These are phyloP conservation scores for Potorous gilbertii DNA, from an alignment of 2,797 vertebrate species.

Conservation along the genomic window DNA sequence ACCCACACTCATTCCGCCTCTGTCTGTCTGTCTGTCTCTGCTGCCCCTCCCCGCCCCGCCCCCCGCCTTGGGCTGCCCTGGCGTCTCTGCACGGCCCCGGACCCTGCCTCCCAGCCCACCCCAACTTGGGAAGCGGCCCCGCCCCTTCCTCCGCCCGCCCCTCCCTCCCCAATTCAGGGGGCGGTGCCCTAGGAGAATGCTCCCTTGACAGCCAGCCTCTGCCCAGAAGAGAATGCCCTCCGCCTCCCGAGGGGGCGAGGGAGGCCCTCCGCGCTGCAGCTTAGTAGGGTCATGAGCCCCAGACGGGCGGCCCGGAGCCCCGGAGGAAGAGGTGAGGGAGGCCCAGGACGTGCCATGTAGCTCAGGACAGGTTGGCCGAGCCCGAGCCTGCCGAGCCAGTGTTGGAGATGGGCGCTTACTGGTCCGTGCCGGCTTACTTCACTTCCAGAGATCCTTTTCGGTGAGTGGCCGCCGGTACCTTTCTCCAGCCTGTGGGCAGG, in stretches of 20 bases:
- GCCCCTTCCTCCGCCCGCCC: constrained; percentile 84
- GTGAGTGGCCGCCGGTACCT: constrained; percentile 78
- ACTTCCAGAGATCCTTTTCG: constrained; percentile 85
- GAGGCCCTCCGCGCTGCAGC: not conserved
- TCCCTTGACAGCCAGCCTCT: constrained; percentile 74
- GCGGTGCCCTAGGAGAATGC: constrained; percentile 81
- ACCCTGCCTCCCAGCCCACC: constrained; percentile 70
- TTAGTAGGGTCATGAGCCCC: constrained; percentile 5
- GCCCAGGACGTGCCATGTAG: constrained; percentile 62
- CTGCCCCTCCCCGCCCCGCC: not conserved
- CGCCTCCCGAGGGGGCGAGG: constrained; percentile 16
- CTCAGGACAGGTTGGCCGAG: constrained; percentile 80
- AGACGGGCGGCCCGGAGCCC: constrained; percentile 74
- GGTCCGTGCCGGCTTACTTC: constrained; percentile 84
- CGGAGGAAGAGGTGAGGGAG: constrained; percentile 79
- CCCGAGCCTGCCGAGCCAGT: constrained; percentile 81
- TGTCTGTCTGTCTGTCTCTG: no score
- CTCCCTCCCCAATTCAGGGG: constrained; percentile 78
- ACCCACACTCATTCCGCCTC: constrained; percentile 68
- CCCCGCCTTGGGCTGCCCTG: not conserved
- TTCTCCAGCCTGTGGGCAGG: not conserved
- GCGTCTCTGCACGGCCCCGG: no score
- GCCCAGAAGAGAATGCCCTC: constrained; percentile 72
- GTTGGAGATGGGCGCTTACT: constrained; percentile 87
- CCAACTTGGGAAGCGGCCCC: constrained; percentile 76